Percentiles rank a stretch among this genome's conserved stretches.
Evolutionary conservation across 2,113 vertebrate genomes (phyloP).

Genomic region (Crypturellus undulatus): DNA sequence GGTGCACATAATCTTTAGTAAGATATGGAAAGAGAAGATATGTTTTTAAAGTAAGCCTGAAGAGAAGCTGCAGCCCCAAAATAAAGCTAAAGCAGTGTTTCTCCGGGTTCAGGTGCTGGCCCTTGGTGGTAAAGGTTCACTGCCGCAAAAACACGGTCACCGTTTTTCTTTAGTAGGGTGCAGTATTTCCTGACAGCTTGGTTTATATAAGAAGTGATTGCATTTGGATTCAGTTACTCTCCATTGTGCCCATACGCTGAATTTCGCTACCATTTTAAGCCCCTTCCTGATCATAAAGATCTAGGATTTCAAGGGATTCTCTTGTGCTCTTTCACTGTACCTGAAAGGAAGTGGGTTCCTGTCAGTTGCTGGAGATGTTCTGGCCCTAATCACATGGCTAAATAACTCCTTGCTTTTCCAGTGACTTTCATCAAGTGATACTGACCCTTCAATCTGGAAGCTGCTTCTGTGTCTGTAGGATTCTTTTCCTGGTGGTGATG

Average conservation of each 20-base stretch:
- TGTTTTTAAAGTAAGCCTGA: slow-evolving; percentile 70
- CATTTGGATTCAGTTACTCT: slow-evolving; percentile 57
- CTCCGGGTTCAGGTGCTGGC: slow-evolving; percentile 63
- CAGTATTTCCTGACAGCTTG: slow-evolving; percentile 64
- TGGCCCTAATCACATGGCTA: slow-evolving; percentile 56
- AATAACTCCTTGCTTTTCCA: slow-evolving; percentile 63
- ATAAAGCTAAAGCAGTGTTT: slow-evolving; percentile 76
- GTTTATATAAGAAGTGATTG: slow-evolving; percentile 53
- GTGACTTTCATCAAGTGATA: slow-evolving; percentile 43
- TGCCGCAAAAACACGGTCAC: slow-evolving; percentile 69
- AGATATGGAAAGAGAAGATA: slow-evolving; percentile 43
- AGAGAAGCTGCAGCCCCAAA: slow-evolving; percentile 79
- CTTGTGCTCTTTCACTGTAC: slow-evolving; percentile 45
- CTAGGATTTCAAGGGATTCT: slow-evolving; percentile 37
- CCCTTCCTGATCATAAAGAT: slow-evolving; percentile 55
- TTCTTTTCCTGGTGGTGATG: slow-evolving; percentile 41
- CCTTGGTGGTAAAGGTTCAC: slow-evolving; percentile 62
- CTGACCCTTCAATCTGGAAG: slow-evolving; percentile 47
- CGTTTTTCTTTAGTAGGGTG: slow-evolving; percentile 63
- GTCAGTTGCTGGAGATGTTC: slow-evolving; percentile 60
- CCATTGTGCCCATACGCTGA: slow-evolving; percentile 38
- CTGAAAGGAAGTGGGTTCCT: slow-evolving; percentile 53
- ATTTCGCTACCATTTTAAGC: slow-evolving; percentile 48
- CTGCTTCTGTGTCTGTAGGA: slow-evolving; percentile 47
- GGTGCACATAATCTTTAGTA: slow-evolving; percentile 57